A percentile compares a stretch with the other conserved stretches of the same genome.
These are phyloP conservation scores for Thalassoma bifasciatum DNA, from an alignment of 2,113 vertebrate species.

Conservation along the genomic window DNA sequence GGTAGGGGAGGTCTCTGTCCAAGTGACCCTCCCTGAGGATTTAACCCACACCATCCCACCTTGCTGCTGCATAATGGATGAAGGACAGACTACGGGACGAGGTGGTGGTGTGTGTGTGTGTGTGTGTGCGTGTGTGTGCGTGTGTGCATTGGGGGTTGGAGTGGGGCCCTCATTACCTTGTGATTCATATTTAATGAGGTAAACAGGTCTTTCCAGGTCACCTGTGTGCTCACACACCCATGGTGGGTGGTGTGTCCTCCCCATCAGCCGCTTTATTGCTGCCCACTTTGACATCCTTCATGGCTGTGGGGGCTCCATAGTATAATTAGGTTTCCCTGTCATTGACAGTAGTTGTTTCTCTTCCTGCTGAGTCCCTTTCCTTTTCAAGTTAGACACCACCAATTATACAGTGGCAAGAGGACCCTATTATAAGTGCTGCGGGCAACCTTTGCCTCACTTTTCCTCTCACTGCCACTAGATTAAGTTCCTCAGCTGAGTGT, in stretches of 20 bases:
- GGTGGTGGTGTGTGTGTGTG: too few relatives aligned
- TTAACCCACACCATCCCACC: conserved; percentile 67
- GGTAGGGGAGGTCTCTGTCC: conserved; percentile 47
- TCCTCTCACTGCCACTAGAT: conserved; percentile 30
- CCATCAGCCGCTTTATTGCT: conserved; percentile 70
- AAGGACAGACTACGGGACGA: conserved; percentile 66
- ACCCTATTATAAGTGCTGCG: conserved; percentile 66
- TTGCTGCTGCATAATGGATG: conserved; percentile 83
- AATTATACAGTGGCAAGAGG: conserved; percentile 73
- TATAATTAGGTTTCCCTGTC: conserved; percentile 83
- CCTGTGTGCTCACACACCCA: conserved; percentile 58
- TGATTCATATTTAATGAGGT: conserved; percentile 85
- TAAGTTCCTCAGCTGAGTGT: conserved; percentile 35
- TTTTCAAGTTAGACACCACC: conserved; percentile 71
- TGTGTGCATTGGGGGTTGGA: conserved; percentile 30
- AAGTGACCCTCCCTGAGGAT: conserved; percentile 77
- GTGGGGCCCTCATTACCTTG: conserved; percentile 78
- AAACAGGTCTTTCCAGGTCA: conserved; percentile 84
- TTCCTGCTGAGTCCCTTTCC: conserved; percentile 63
- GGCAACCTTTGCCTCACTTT: conserved; percentile 61
- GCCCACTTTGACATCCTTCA: conserved; percentile 72
- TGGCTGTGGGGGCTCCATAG: conserved; percentile 71
- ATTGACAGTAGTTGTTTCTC: conserved; percentile 74
- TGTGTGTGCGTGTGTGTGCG: too few relatives aligned
- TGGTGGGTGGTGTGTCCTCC: conserved; percentile 65